phyloP scores from a whole-genome alignment of 2,888 invertebrate species.

The Acanthococcus lagerstroemiae region DNA sequence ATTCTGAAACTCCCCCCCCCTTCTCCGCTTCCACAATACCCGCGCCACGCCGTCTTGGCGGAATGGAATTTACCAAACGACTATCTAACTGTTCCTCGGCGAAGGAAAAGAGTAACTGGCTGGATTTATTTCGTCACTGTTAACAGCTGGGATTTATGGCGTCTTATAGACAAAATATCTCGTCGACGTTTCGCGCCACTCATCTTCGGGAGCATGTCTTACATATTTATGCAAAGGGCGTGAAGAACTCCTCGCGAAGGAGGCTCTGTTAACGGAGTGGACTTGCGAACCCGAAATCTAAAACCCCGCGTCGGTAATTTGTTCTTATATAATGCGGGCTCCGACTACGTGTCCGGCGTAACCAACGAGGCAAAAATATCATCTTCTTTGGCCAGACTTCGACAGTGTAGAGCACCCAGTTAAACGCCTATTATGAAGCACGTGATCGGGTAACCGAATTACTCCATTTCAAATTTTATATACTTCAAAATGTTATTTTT shows the following conservation, averaged over 20 bases:
- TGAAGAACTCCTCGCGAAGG: not conserved
- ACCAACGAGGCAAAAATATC: slow-evolving; percentile 11
- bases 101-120: slow-evolving; percentile 1
- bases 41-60: not conserved
- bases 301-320: slow-evolving; percentile 16
- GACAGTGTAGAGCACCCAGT: slow-evolving; percentile 13
- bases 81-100: not conserved
- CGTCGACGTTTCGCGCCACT: slow-evolving; percentile 11
- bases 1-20: too few species aligned
- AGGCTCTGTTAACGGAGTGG: slow-evolving; percentile 4
- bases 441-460: slow-evolving; percentile 29
- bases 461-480: slow-evolving; percentile 21
- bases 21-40: slow-evolving; percentile 7
- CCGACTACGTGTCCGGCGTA: slow-evolving; percentile 23
- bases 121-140: slow-evolving; percentile 24
- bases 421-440: slow-evolving; percentile 27
- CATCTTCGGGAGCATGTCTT: slow-evolving; percentile 19
- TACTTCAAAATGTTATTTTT: slow-evolving; percentile 3
- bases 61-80: slow-evolving; percentile 20
- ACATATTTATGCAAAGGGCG: slow-evolving; percentile 27
- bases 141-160: slow-evolving; percentile 23
- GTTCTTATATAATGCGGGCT: slow-evolving; percentile 26
- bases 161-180: slow-evolving; percentile 26
- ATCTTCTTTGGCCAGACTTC: slow-evolving; percentile 20
- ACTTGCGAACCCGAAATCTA: slow-evolving; percentile 8